Base-by-base conservation (phyloP, 2,113 vertebrate genomes). In the Melozone crissalis region DNA sequence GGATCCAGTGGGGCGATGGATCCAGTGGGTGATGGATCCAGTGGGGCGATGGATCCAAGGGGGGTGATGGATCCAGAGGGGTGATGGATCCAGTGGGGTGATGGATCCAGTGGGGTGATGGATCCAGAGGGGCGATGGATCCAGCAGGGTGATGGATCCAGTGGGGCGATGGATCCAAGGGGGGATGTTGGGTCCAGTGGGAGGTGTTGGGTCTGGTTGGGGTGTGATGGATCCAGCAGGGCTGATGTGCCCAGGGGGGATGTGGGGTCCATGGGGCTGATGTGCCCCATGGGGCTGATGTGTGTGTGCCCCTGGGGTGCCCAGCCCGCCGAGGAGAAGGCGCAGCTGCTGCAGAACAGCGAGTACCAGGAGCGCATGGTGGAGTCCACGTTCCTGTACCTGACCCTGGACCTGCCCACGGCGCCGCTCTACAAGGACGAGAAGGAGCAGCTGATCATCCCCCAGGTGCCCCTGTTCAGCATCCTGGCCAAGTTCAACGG, bases 401-500 rank as follows among this genome's bases (percentile, higher is more conserved):
- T 99, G 83, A 99, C 99, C 0, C 97, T 99, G 86, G 99, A 99
- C 97, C 99, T 99, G 6, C 99, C 99, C 52, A 99, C 99, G 0
- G 99, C 99, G 3, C 99, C 99, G 0, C 98, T 99, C 61, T 99
- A 99, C 95, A 99, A 99, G 97, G 99, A 99, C 0, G 99, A 99
- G 97, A 99, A 99, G 92, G 99, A 99, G 96, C 99, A 99, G 97
- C 99, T 99, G 13, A 99, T 99, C 51, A 99, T 99, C 89, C 99
- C 99, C 8, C 99, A 99, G 96, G 99, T 99, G 39, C 99, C 99
- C 0, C 99, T 99, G 66, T 99, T 99, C 98, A 99, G 99, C 98
- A 99, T 99, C 97, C 93, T 99, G 97, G 98, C 97, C 69, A 99
- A 99, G 90, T 99, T 99, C 98, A 99, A 98, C 0, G 99, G 99